Percentiles rank a stretch among this genome's conserved stretches.
Evolutionary conservation across 1,140 invertebrate species (phyloP).

Genomic region (Drosophila rufa): DNA sequence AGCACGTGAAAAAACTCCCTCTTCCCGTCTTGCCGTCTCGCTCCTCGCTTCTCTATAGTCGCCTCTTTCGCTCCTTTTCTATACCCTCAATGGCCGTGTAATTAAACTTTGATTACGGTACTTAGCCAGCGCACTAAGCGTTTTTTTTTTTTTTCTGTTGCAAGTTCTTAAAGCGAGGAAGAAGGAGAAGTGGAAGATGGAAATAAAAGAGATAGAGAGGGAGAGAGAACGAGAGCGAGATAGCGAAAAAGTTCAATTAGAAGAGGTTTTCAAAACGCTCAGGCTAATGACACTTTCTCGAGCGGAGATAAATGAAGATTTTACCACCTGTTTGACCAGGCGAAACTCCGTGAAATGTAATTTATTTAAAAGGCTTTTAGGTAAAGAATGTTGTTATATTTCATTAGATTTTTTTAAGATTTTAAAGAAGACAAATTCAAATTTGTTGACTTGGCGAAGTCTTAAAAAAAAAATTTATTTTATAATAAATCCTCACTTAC

Average conservation of each 20-base stretch:
- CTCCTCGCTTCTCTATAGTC: conserved; percentile 17
- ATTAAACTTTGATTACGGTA: conserved; percentile 84
- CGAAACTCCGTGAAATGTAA: neutral
- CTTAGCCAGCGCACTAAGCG: conserved; percentile 75
- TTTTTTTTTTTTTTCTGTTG: conserved; percentile 15
- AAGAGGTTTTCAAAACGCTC: conserved; percentile 23
- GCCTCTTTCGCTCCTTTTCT: conserved; percentile 22
- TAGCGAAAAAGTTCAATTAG: conserved; percentile 21
- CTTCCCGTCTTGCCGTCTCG: conserved; percentile 15
- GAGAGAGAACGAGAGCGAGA: neutral
- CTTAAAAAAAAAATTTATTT: neutral
- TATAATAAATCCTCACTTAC: no score
- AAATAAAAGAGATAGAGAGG: neutral
- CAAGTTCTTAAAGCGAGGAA: conserved; percentile 39
- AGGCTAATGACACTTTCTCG: conserved; percentile 66
- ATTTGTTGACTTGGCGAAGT: neutral
- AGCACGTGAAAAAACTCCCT: conserved; percentile 57
- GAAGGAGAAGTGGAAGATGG: conserved; percentile 7
- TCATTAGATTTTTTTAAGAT: neutral
- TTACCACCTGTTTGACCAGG: conserved; percentile 27
- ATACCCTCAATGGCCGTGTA: conserved; percentile 74
- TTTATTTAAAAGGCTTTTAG: conserved; percentile 1
- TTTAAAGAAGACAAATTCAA: neutral
- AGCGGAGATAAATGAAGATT: conserved; percentile 17
- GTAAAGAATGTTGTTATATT: neutral